Evolutionary conservation across 2,888 invertebrate species (phyloP).

Genomic region (Nomada fabriciana): DNA sequence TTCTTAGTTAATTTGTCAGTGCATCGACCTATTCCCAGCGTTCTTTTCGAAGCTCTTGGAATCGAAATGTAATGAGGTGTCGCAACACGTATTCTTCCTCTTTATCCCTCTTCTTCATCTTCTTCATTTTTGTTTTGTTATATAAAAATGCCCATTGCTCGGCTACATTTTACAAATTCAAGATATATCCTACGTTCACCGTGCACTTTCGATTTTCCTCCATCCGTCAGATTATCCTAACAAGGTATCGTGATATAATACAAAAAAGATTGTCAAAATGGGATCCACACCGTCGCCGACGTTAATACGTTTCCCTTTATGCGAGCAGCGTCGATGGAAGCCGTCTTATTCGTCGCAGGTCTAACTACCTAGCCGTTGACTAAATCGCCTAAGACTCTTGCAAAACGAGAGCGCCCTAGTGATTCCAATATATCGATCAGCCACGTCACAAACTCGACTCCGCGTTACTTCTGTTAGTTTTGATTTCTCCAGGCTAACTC

Average conservation of each 20-base stretch:
- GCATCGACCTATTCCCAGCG: conserved; percentile 11
- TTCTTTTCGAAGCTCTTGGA: background rate
- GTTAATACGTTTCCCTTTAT: conserved; percentile 40
- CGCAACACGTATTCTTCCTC: background rate
- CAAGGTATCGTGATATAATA: conserved; percentile 73
- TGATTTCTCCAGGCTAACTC: conserved; percentile 7
- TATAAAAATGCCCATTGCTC: conserved; percentile 40
- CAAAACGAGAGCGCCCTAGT: conserved; percentile 8
- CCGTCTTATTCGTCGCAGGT: conserved; percentile 23
- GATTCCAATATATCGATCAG: background rate
- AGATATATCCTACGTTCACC: background rate
- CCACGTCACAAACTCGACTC: background rate
- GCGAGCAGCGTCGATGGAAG: conserved; percentile 26
- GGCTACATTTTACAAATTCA: conserved; percentile 19
- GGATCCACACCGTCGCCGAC: conserved; percentile 59
- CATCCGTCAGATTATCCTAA: conserved; percentile 37
- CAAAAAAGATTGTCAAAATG: conserved; percentile 81
- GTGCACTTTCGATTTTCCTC: background rate
- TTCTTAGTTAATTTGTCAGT: conserved; percentile 19
- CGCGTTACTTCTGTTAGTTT: background rate
- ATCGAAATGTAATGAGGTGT: background rate
- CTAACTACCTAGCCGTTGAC: conserved; percentile 63
- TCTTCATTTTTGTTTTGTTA: background rate
- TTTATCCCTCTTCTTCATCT: background rate
- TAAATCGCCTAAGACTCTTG: conserved; percentile 36